Base-by-base conservation (phyloP, 2,113 vertebrate genomes). In the Laticauda colubrina region DNA sequence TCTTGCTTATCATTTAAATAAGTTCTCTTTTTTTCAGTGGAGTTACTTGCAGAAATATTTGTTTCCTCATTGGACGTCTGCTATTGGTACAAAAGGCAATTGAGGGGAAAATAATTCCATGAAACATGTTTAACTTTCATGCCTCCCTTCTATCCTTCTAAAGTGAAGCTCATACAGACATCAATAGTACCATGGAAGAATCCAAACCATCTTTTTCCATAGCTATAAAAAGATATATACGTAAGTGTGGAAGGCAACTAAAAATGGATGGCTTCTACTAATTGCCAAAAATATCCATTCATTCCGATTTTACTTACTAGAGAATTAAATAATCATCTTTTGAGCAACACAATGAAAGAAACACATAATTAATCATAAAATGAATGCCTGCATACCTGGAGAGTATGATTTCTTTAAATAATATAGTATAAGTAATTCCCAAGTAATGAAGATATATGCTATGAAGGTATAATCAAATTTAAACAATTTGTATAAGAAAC, bases 1-100 rank as follows among this genome's bases (percentile, higher is more conserved):
- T 93, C 94, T 96, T 92, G 64, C 94, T 92, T 96, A 94, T 95
- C 94, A 95, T 97, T 97, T 94, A 94, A 97, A 96, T 94, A 95
- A 93, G 55, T 93, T 95, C 90, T 97, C 97, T 96, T 98, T 96
- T 97, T 81, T 97, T 97, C 97, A 97, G 96, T 94, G 93, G 93
- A 96, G 96, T 97, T 95, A 96, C 94, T 97, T 97, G 95, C 96
- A 95, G 97, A 96, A 96, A 97, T 96, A 96, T 96, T 96, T 96
- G 94, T 95, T 95, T 96, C 95, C 97, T 97, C 93, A 89, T 64
- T 95, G 96, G 96, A 96, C 97, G 97, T 97, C 95, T 97, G 97
- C 94, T 96, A 95, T 93, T 97, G 94, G 94, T 95, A 97, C 91
- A 92, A 81, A 96, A 96, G 94, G 95, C 94, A 97, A 95, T 94